Evolutionary conservation across 1,140 invertebrate genomes (phyloP).

Genomic region (Chionoecetes opilio): DNA sequence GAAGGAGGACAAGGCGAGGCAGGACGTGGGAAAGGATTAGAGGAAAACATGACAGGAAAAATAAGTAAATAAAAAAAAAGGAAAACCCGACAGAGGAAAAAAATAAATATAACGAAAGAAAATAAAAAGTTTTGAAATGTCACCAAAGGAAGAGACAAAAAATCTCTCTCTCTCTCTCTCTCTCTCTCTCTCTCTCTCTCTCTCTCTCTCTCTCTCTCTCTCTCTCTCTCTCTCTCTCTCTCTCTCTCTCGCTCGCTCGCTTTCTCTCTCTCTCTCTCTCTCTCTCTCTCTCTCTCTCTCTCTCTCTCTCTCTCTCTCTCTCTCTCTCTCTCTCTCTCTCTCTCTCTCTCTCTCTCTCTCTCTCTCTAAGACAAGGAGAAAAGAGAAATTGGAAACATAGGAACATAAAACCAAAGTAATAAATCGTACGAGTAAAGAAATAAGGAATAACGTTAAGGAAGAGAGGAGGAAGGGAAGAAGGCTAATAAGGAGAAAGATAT

Average conservation of each 20-base stretch:
- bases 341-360: slow-evolving; percentile 24
- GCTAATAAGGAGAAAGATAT: too few species aligned
- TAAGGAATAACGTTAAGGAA: too few species aligned
- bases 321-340: slow-evolving; percentile 1
- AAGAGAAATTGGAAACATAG: too few species aligned
- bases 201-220: slow-evolving; percentile 46
- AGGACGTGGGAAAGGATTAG: not conserved
- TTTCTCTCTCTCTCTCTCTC: too few species aligned
- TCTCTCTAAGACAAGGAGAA: not conserved
- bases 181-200: slow-evolving; percentile 54
- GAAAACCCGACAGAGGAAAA: not conserved
- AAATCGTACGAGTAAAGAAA: too few species aligned
- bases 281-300: not conserved
- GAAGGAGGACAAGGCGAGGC: too few species aligned
- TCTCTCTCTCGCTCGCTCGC: not conserved
- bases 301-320: not conserved
- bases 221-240: slow-evolving; percentile 57
- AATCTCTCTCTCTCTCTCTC: too few species aligned
- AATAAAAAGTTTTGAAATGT: not conserved
- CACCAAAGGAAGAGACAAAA: not conserved
- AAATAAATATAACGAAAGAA: too few species aligned
- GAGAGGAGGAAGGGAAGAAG: too few species aligned
- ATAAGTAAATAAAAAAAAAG: not conserved
- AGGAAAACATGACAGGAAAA: too few species aligned
- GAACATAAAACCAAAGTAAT: too few species aligned